Percentiles rank a stretch among this genome's conserved stretches.
Evolutionary conservation across 2,113 vertebrate genomes (phyloP).

Genomic region (Holacanthus passer): DNA sequence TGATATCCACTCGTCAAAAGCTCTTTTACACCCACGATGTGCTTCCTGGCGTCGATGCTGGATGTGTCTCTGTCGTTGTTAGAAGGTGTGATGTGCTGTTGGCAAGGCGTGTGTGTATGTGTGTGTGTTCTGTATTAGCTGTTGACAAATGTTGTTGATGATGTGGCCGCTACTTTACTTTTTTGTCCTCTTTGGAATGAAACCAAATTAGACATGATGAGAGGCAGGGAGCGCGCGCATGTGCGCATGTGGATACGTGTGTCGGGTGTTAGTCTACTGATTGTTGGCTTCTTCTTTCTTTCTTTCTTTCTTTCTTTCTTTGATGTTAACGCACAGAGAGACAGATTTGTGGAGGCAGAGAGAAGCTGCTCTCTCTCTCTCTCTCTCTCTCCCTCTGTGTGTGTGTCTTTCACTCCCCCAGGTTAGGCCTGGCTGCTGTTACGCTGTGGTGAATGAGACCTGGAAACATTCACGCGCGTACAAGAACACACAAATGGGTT

Average conservation of each 20-base stretch:
- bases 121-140: not conserved
- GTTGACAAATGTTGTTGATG: constrained; percentile 47
- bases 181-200: constrained; percentile 22
- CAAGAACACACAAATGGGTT: constrained; percentile 3
- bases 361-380: not conserved
- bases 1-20: not conserved
- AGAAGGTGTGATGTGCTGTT: constrained; percentile 3
- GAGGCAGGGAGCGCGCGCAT: not conserved
- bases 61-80: constrained; percentile 3
- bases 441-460: constrained; percentile 49
- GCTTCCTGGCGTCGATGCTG: not conserved
- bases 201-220: not conserved
- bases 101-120: not conserved
- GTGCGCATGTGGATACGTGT: not conserved
- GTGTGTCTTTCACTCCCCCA: too few relatives aligned
- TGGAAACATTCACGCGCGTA: constrained; percentile 40
- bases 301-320: too few relatives aligned
- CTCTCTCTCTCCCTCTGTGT: too few relatives aligned
- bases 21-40: not conserved
- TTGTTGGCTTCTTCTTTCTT: constrained; percentile 12
- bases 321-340: constrained; percentile 21
- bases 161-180: constrained; percentile 8
- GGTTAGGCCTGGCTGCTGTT: constrained; percentile 40
- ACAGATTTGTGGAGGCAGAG: constrained; percentile 36
- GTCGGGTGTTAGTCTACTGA: not conserved